phyloP scores from a whole-genome alignment of 2,113 vertebrate genomes.

The Phyllostomus discolor region DNA sequence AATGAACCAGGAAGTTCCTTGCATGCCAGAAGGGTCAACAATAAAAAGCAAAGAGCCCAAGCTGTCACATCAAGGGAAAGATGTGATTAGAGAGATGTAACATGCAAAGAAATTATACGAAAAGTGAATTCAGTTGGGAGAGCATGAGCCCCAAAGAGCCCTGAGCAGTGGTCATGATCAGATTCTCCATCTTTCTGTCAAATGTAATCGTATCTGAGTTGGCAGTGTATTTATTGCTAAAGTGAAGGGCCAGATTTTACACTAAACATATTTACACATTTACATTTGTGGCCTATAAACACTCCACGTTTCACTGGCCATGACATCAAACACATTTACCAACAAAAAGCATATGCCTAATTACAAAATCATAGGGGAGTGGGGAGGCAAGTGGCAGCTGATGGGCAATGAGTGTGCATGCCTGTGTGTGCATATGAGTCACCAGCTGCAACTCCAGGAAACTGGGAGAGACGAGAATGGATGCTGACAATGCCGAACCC shows the following conservation, averaged over 20 bases:
- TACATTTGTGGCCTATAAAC: constrained; percentile 70
- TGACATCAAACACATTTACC: constrained; percentile 75
- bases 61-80: background rate
- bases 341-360: constrained; percentile 72
- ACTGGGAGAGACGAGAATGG: background rate
- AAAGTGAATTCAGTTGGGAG: constrained; percentile 58
- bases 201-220: constrained; percentile 56
- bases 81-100: constrained; percentile 47
- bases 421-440: background rate
- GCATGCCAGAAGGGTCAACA: background rate
- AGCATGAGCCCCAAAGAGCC: constrained; percentile 16
- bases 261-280: constrained; percentile 79
- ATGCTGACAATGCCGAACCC: background rate
- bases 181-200: constrained; percentile 73
- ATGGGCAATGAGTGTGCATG: background rate
- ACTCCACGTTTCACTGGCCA: constrained; percentile 67
- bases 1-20: constrained; percentile 27
- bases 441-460: background rate
- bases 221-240: constrained; percentile 68
- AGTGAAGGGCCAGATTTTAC: constrained; percentile 66
- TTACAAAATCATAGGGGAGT: constrained; percentile 61
- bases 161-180: constrained; percentile 54
- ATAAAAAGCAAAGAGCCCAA: background rate
- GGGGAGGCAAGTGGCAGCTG: constrained; percentile 32
- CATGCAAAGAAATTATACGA: constrained; percentile 38